phyloP scores from a whole-genome alignment of 2,888 invertebrate species.

The Tipula confusa region DNA sequence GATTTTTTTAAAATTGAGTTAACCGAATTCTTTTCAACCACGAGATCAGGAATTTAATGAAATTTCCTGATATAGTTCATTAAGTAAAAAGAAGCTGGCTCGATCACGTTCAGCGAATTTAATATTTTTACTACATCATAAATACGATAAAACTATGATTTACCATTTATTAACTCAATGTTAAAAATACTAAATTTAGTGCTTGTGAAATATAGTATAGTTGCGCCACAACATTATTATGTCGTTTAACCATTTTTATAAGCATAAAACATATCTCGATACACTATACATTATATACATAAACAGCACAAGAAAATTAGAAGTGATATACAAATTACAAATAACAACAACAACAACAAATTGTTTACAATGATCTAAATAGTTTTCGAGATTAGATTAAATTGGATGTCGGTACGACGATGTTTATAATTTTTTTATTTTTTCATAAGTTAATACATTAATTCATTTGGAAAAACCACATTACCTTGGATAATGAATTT shows the following conservation, averaged over 20 bases:
- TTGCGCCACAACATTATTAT: neutral
- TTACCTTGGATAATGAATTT: neutral
- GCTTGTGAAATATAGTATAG: neutral
- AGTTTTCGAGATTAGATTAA: neutral
- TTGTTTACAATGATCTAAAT: neutral
- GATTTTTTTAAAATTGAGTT: too few relatives aligned
- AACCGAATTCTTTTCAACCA: too few relatives aligned
- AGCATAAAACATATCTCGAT: neutral
- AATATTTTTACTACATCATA: too few relatives aligned
- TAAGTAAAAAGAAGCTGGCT: too few relatives aligned
- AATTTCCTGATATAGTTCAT: too few relatives aligned
- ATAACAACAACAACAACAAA: too few relatives aligned
- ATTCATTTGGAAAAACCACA: neutral
- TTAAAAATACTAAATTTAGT: neutral
- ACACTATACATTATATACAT: neutral
- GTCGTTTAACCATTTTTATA: neutral
- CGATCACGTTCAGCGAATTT: too few relatives aligned
- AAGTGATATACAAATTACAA: neutral
- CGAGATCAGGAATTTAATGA: too few relatives aligned
- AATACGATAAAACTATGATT: neutral
- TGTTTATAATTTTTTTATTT: neutral
- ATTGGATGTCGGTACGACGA: neutral
- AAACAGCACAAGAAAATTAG: neutral
- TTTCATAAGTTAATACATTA: neutral
- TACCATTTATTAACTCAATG: neutral